These are phyloP conservation scores for Leptinotarsa defecta DNA, from an alignment of 1,140 invertebrate genomes.

Conservation along the genomic window DNA sequence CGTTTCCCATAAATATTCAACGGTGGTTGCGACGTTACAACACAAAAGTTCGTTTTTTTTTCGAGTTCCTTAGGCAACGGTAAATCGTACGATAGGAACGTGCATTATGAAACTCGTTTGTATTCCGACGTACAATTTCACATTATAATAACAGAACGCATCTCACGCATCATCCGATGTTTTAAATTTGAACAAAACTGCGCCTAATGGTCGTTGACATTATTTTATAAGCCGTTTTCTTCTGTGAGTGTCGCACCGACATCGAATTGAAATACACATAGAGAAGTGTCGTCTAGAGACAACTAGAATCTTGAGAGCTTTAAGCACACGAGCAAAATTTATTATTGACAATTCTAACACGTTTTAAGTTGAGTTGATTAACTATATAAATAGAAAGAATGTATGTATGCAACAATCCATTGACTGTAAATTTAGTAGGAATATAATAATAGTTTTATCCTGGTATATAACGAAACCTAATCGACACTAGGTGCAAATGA, in stretches of 20 bases:
- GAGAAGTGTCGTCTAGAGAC: too few species aligned
- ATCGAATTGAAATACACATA: not conserved
- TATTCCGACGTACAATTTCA: not conserved
- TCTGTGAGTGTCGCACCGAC: not conserved
- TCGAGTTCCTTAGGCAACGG: not conserved
- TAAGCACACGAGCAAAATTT: too few species aligned
- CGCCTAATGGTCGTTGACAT: not conserved
- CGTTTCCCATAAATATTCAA: constrained; percentile 6
- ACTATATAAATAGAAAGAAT: too few species aligned
- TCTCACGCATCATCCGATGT: not conserved
- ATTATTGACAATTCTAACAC: too few species aligned
- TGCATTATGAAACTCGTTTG: constrained; percentile 1
- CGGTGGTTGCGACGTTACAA: not conserved
- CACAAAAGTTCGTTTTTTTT: not conserved
- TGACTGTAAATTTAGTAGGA: too few species aligned
- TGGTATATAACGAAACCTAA: too few species aligned
- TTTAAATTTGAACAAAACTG: constrained; percentile 3
- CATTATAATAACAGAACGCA: constrained; percentile 6
- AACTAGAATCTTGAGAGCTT: too few species aligned
- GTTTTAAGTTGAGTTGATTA: too few species aligned
- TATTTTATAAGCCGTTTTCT: not conserved
- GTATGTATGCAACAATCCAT: too few species aligned
- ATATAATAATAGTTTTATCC: too few species aligned
- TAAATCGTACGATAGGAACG: not conserved
- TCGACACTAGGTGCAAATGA: too few species aligned